Evolutionary conservation across 2,113 vertebrate species (phyloP).

Genomic region (Rhynchomys soricoides): DNA sequence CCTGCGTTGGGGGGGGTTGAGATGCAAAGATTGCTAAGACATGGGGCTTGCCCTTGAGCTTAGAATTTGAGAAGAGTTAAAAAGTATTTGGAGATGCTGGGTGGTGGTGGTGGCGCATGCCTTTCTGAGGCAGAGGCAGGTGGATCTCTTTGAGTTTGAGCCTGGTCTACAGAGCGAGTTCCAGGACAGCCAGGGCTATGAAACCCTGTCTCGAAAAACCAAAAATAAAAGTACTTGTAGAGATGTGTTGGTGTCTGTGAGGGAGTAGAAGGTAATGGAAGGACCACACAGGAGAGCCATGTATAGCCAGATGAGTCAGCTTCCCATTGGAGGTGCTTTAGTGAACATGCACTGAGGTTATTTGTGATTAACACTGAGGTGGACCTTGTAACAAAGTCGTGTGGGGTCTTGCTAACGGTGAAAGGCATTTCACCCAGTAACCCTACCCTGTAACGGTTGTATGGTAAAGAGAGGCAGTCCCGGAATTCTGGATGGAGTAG

Average conservation of each 20-base stretch:
- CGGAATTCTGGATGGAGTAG: background rate
- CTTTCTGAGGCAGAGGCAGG: background rate
- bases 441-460: background rate
- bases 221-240: background rate
- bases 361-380: background rate
- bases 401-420: background rate
- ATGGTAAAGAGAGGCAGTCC: background rate
- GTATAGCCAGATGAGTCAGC: background rate
- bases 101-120: background rate
- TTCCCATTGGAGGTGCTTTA: background rate
- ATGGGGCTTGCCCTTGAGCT: background rate
- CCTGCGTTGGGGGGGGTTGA: background rate
- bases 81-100: background rate
- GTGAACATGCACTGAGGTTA: background rate
- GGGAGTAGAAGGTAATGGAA: background rate
- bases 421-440: background rate
- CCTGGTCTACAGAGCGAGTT: background rate
- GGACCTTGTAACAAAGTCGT: background rate
- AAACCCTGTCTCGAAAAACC: background rate
- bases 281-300: background rate
- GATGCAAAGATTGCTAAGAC: background rate
- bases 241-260: background rate
- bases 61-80: constrained; percentile 7
- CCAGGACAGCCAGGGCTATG: background rate
- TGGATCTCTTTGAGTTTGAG: background rate